phyloP scores from a whole-genome alignment of 2,888 invertebrate genomes.

The Nemurella pictetii region DNA sequence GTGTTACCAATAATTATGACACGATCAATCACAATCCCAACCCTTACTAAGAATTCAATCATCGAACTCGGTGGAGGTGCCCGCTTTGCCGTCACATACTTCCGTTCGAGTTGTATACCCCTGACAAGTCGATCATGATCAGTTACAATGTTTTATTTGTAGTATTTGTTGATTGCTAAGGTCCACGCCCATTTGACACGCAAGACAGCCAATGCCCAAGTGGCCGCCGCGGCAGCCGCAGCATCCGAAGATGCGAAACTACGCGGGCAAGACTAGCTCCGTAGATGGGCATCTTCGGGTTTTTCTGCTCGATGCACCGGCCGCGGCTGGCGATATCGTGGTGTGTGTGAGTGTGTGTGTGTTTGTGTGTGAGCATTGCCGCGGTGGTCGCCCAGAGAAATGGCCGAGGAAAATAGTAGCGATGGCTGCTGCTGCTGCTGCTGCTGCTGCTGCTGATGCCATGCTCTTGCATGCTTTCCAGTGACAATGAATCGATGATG shows the following conservation, averaged over 20 bases:
- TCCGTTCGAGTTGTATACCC: neutral
- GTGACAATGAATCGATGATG: neutral
- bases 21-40: neutral
- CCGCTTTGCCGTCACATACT: neutral
- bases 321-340: too few relatives aligned
- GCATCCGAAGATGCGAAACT: neutral
- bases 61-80: neutral
- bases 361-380: too few relatives aligned
- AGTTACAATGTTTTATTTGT: slow-evolving; percentile 11
- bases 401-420: neutral
- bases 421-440: too few relatives aligned
- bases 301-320: neutral
- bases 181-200: slow-evolving; percentile 16
- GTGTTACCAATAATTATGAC: neutral
- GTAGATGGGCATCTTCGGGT: neutral
- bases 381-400: too few relatives aligned
- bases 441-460: too few relatives aligned
- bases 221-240: neutral
- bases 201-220: slow-evolving; percentile 12
- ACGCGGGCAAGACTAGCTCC: neutral
- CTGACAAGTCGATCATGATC: slow-evolving; percentile 18
- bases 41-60: neutral
- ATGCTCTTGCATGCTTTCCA: neutral
- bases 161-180: slow-evolving; percentile 12
- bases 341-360: too few relatives aligned